Base-by-base conservation (phyloP, 2,888 invertebrate genomes). In the Drosophila atroscutellata region DNA sequence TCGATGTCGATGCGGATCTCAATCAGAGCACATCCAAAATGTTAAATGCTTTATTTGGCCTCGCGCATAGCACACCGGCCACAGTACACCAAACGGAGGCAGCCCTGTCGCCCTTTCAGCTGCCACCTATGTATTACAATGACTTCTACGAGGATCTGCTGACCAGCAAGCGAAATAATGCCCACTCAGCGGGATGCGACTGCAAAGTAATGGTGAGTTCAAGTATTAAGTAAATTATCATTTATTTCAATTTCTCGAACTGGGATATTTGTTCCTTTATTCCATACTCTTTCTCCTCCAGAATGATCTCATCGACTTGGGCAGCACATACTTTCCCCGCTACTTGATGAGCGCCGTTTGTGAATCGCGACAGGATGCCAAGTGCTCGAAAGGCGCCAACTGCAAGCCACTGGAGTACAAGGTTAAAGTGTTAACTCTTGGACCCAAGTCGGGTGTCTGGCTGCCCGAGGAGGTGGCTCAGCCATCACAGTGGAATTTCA, bases 341-440 rank as follows among this genome's bases (percentile, higher is more conserved):
- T 93, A 93, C 68, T 74, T 93, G 18, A 87, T 93, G 60, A 92
- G 85, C 62, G 92, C 93, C 3, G 83, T 93, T 9, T 93, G 93
- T 49, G 90, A 92, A 64, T 86, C 90, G 2, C 90, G 86, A 7
- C 51, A 64, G 42, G 81, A 89, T 69, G 50, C 85, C n/a, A 92
- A 90, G 60, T 93, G 93, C 72, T 89, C 87, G 71, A 89, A 86
- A 11, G 93, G 93, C 52, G 85, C 92, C 57, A 80, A 90, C 30
- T 93, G 93, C 62, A 90, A 90, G 52, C 92, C 92, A 1, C 75
- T 93, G 34, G 92, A 93, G 57, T 93, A 93, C 58, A 92, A 92
- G 75, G 91, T 93, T 0, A 92, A 92, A 65, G 93, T 93, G 0
- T 65, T 93, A 1, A 88, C 91, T 6, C 77, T 89, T 32, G 89